These are phyloP conservation scores for Mustelus asterias DNA, from an alignment of 2,113 vertebrate species.

Conservation along the genomic window DNA sequence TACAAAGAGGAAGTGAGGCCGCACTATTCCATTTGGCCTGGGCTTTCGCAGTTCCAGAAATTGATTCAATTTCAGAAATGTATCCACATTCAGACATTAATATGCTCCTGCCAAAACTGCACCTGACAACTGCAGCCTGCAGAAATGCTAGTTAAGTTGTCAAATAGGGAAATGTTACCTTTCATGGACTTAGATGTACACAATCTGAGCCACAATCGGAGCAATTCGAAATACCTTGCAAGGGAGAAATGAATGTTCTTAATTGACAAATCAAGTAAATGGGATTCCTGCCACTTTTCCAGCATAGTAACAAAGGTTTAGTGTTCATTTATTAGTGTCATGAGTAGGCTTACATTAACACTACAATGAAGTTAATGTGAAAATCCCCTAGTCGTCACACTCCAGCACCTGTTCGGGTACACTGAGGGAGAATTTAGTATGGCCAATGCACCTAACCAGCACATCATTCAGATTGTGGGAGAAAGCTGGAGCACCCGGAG, in stretches of 20 bases:
- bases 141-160: neutral
- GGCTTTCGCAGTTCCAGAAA: neutral
- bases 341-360: too few species aligned
- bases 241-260: neutral
- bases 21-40: neutral
- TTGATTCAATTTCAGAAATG: neutral
- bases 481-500: too few species aligned
- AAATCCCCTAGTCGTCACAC: too few species aligned
- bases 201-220: neutral
- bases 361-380: too few species aligned
- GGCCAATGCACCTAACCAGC: too few species aligned
- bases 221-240: neutral
- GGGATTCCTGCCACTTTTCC: neutral
- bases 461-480: too few species aligned
- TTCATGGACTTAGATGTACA: neutral
- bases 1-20: neutral
- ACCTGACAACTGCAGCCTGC: neutral
- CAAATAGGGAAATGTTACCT: neutral
- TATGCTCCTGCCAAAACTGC: neutral
- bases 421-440: too few species aligned
- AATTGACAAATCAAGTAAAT: neutral
- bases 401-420: too few species aligned
- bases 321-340: too few species aligned
- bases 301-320: neutral
- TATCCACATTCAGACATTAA: neutral